A percentile compares a stretch with the other conserved stretches of the same genome.
Evolutionary conservation across 2,888 invertebrate species (phyloP).

Genomic region (Uropetala carovei): DNA sequence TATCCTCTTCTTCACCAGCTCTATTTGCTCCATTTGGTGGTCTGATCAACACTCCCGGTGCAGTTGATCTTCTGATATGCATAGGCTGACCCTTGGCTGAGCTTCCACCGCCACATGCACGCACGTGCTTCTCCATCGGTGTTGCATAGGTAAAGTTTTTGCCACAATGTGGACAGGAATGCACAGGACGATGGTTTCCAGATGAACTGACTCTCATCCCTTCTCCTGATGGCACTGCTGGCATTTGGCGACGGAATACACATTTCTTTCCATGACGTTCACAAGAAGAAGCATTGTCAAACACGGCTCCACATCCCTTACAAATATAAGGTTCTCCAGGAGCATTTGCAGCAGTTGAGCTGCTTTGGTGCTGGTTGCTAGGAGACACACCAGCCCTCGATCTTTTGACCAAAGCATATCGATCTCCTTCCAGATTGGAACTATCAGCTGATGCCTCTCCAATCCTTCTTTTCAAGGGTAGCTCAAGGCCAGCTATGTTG

Average conservation of each 20-base stretch:
- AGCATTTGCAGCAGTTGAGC: not conserved
- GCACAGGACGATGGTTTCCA: conserved; percentile 38
- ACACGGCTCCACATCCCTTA: conserved; percentile 67
- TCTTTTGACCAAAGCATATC: conserved; percentile 9
- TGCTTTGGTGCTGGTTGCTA: conserved; percentile 26
- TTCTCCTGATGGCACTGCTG: not conserved
- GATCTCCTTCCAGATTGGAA: conserved; percentile 16
- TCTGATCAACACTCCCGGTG: not conserved
- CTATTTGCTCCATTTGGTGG: not conserved
- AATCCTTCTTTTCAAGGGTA: conserved; percentile 36
- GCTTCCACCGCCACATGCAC: conserved; percentile 27
- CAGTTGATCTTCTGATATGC: conserved; percentile 39
- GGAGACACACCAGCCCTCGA: conserved; percentile 15
- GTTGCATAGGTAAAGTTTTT: conserved; percentile 60
- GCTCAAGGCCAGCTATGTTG: not conserved
- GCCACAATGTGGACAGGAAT: conserved; percentile 62
- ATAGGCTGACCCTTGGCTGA: conserved; percentile 3
- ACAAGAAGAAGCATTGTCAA: conserved; percentile 67
- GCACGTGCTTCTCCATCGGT: conserved; percentile 64
- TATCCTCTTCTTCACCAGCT: conserved; percentile 1
- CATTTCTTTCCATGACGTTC: conserved; percentile 67
- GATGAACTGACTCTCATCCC: not conserved
- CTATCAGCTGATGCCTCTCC: not conserved
- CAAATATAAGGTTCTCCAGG: conserved; percentile 66
- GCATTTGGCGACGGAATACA: conserved; percentile 60